These are phyloP conservation scores for Ichneumoninae sp. DNA, from an alignment of 2,888 invertebrate genomes.

Conservation along the genomic window DNA sequence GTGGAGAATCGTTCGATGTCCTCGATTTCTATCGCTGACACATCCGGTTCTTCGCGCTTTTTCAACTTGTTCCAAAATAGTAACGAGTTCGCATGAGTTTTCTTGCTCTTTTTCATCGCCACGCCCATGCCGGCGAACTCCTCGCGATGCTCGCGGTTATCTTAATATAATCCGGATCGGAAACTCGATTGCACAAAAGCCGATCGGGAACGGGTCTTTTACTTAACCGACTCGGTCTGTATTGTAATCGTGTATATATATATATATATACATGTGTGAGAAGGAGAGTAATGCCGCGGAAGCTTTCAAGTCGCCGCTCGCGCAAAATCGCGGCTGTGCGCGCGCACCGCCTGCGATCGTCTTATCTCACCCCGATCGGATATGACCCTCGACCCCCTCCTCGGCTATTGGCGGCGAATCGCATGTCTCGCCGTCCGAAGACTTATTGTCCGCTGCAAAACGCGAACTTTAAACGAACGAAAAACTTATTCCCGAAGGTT, in stretches of 20 bases:
- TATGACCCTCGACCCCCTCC: slow-evolving; percentile 76
- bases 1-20: background rate
- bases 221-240: slow-evolving; percentile 39
- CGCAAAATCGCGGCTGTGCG: slow-evolving; percentile 76
- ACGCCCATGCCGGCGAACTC: slow-evolving; percentile 58
- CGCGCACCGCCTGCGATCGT: slow-evolving; percentile 47
- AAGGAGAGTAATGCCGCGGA: slow-evolving; percentile 64
- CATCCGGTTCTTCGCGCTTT: slow-evolving; percentile 29
- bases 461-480: slow-evolving; percentile 14
- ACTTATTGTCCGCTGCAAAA: slow-evolving; percentile 68
- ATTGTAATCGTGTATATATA: slow-evolving; percentile 28
- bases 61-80: slow-evolving; percentile 75
- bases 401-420: slow-evolving; percentile 79
- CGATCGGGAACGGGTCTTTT: slow-evolving; percentile 59
- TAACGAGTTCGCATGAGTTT: slow-evolving; percentile 73
- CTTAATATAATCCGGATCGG: slow-evolving; percentile 83
- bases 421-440: slow-evolving; percentile 72
- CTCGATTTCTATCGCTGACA: slow-evolving; percentile 3
- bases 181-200: slow-evolving; percentile 75
- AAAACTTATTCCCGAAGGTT: slow-evolving; percentile 19
- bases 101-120: slow-evolving; percentile 35
- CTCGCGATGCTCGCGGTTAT: slow-evolving; percentile 72
- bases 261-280: slow-evolving; percentile 52
- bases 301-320: slow-evolving; percentile 79
- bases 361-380: slow-evolving; percentile 78